Evolutionary conservation across 2,797 vertebrate genomes (phyloP), one percentile per base, ranked within the genome.

Genomic region (Rhodeus uyekii): DNA sequence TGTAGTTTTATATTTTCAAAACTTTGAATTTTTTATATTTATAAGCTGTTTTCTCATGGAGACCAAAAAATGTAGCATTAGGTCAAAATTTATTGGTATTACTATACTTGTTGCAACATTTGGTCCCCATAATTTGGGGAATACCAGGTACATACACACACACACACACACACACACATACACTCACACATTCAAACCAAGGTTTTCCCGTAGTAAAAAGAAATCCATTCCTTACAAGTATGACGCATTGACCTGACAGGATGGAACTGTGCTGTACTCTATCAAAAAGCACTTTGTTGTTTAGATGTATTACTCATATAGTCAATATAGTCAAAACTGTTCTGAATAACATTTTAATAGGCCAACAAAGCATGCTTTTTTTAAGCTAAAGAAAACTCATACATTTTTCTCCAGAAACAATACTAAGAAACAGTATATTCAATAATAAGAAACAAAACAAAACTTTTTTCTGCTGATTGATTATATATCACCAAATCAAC

Each of bases 81-180:
- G 22, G 8, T 50, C 19, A 22, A 50, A 22, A 50, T 50, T 19
- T 19, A 48, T 16, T 48, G 46, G 46, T 19, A 46, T 48, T 48
- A 48, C 16, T 18, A 50, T 50, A 18, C 48, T 50, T 50, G 19
- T 22, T 19, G 48, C 19, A 19, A 50, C 19, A 53, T 10, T 55
- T 55, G n/a, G 53, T 55, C 53, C 4, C 2, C 53, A 55, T 24
- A 24, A 55, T 4, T 0, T 55, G 24, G 50, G 8, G 9, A 55
- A 55, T 10, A 24, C 46, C 16, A 48, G 16, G 6, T 19, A 75
- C 72, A 74, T 42, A 82, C 76, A 65, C 55, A 65, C 22, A 73
- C 38, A 24, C 58, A 68, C 64, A 60, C 34, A 80, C 71, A 73
- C 29, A 73, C 50, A 32, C 7, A 3, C 29, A 73, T 39, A 32